These are phyloP conservation scores for Menura novaehollandiae DNA, from an alignment of 2,113 vertebrate species.

Conservation along the genomic window DNA sequence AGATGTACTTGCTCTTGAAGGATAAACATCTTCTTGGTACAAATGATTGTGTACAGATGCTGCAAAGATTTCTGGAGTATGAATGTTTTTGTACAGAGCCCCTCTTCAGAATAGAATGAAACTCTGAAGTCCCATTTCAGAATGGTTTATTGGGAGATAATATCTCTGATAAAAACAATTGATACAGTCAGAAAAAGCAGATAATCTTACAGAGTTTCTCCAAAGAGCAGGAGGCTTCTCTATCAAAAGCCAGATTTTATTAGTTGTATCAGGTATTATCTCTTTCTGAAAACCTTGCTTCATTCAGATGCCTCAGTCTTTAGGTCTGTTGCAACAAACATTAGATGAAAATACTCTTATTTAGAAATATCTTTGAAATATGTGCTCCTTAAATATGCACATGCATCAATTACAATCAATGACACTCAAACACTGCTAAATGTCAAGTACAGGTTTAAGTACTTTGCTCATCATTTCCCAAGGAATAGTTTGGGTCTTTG, in stretches of 20 bases:
- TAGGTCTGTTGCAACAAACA: not conserved
- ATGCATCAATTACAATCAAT: not conserved
- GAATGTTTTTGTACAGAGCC: not conserved
- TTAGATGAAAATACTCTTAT: not conserved
- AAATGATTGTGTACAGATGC: not conserved
- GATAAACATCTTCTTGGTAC: not conserved
- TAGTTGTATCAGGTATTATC: not conserved
- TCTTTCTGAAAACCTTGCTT: not conserved
- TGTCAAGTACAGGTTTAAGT: constrained; percentile 1
- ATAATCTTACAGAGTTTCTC: not conserved
- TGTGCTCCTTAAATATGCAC: not conserved
- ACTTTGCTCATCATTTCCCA: not conserved
- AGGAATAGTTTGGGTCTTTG: not conserved
- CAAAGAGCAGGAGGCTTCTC: not conserved
- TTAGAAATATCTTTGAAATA: not conserved
- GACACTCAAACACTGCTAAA: not conserved
- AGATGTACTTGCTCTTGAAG: not conserved
- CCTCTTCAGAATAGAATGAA: not conserved
- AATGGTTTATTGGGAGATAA: not conserved
- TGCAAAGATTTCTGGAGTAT: not conserved
- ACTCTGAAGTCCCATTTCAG: not conserved
- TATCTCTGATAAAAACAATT: not conserved
- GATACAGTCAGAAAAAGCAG: not conserved
- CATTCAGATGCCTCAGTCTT: not conserved
- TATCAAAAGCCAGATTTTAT: not conserved